phyloP scores from a whole-genome alignment of 2,797 vertebrate genomes.

The Hypotaenidia philippensis region DNA sequence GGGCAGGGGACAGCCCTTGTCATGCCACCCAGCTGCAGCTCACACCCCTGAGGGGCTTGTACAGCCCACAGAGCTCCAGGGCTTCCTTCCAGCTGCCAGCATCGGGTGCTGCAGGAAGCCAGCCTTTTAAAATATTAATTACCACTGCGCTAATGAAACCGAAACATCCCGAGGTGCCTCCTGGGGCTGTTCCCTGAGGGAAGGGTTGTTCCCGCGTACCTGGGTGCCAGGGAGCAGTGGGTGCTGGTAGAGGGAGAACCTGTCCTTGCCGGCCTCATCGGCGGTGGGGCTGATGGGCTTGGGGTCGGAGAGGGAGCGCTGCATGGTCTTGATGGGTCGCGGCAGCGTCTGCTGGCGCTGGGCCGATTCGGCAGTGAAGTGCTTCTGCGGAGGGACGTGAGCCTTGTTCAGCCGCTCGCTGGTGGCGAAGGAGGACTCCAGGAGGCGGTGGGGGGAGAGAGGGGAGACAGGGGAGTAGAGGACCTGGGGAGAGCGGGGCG shows the following conservation, averaged over 20 bases:
- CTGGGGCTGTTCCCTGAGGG: background rate
- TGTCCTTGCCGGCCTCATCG: slow-evolving; percentile 92
- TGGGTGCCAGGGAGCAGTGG: slow-evolving; percentile 91
- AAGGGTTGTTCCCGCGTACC: slow-evolving; percentile 81
- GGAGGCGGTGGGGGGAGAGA: slow-evolving; percentile 94
- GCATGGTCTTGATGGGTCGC: slow-evolving; percentile 96
- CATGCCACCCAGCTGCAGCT: background rate
- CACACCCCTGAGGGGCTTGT: background rate
- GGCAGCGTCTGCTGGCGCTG: slow-evolving; percentile 95
- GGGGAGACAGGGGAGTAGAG: slow-evolving; percentile 98
- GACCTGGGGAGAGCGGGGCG: slow-evolving; percentile 98
- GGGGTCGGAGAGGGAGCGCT: slow-evolving; percentile 97
- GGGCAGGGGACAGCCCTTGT: background rate
- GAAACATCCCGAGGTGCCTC: background rate
- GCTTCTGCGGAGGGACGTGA: slow-evolving; percentile 97
- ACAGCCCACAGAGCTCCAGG: background rate
- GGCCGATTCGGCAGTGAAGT: slow-evolving; percentile 89
- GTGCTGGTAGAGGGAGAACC: slow-evolving; percentile 95
- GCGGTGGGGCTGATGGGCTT: slow-evolving; percentile 98
- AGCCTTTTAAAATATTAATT: slow-evolving; percentile 61
- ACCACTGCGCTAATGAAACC: background rate
- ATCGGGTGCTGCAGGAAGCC: background rate
- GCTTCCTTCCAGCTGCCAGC: background rate
- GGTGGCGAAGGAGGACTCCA: slow-evolving; percentile 94
- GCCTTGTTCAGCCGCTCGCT: slow-evolving; percentile 98